Evolutionary conservation across 2,113 vertebrate genomes (phyloP).

Genomic region (Neogobius melanostomus): DNA sequence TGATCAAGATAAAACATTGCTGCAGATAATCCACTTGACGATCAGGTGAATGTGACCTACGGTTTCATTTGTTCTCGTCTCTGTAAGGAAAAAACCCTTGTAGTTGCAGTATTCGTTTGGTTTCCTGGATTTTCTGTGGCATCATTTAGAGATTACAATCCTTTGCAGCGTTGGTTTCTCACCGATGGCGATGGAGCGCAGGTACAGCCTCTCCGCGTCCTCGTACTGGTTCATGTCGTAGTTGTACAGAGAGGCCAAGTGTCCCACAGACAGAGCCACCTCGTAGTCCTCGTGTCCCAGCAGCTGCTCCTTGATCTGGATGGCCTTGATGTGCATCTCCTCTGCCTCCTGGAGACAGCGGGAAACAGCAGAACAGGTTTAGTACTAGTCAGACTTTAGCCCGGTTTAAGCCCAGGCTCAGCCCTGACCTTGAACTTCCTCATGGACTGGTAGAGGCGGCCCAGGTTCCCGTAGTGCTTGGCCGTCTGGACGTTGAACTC

Average conservation of each 20-base stretch:
- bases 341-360: conserved; percentile 86
- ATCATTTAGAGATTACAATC: not conserved
- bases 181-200: conserved; percentile 98
- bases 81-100: no score
- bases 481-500: conserved; percentile 99
- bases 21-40: no score
- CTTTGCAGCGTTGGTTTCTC: conserved; percentile 21
- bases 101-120: no score
- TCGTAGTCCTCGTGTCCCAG: conserved; percentile 98
- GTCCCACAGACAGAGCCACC: conserved; percentile 96
- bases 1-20: no score
- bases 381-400: not conserved
- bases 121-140: no score
- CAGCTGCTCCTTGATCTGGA: conserved; percentile 98
- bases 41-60: no score
- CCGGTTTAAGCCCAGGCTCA: not conserved
- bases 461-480: conserved; percentile 98
- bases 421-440: conserved; percentile 93
- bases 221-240: conserved; percentile 99
- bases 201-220: conserved; percentile 95
- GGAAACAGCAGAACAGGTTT: not conserved
- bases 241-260: conserved; percentile 97
- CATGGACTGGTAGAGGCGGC: conserved; percentile 98
- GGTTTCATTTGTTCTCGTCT: no score
- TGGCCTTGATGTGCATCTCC: conserved; percentile 99